Base-by-base conservation (phyloP, 2,888 invertebrate genomes). In the Lucinisca nassula region DNA sequence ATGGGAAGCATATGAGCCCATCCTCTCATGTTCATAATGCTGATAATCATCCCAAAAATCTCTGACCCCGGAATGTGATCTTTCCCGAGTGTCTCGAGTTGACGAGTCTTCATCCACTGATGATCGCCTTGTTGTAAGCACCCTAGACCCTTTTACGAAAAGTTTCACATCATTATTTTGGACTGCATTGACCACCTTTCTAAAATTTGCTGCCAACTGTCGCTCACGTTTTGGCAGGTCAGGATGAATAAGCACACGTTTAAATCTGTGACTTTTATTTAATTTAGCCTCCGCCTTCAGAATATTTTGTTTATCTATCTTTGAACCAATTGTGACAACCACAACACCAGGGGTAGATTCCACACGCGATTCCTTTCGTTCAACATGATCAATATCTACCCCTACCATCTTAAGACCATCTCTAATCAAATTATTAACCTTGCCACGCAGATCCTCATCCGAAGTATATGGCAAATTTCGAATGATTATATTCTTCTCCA, bases 141-240 rank as follows among this genome's bases (percentile, higher is more conserved):
- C 27, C 61, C 61, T 30, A 17, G 61, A 24, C 21, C 55, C 55
- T 55, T 55, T 55, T 12, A 55, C 55, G n/a, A 21, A 55, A 55
- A 55, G 55, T 55, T 55, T 55, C 10, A 55, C 55, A 14, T 55
- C 55, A 55, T 21, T 55, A 55, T 55, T 55, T 55, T 55, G 55
- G 10, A 55, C 55, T 55, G 55, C 55, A 55, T 55, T 55, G 4
- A 55, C 30, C 27, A 61, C 61, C 61, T 61, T 61, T 61, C 61
- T 61, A 17, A 61, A 61, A 61, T 61, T 61, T 17, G 61, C 61
- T 61, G 61, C 61, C 30, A 61, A 61, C 30, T 61, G 61, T 30
- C 61, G 6, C 21, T 61, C 30, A 61, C 61, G 61, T 61, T 61
- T 61, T 61, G 61, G 30, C 32, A 61, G 27, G 30, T 61, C 61